phyloP scores from a whole-genome alignment of 2,888 invertebrate genomes.

The Reticulitermes lucifugus region DNA sequence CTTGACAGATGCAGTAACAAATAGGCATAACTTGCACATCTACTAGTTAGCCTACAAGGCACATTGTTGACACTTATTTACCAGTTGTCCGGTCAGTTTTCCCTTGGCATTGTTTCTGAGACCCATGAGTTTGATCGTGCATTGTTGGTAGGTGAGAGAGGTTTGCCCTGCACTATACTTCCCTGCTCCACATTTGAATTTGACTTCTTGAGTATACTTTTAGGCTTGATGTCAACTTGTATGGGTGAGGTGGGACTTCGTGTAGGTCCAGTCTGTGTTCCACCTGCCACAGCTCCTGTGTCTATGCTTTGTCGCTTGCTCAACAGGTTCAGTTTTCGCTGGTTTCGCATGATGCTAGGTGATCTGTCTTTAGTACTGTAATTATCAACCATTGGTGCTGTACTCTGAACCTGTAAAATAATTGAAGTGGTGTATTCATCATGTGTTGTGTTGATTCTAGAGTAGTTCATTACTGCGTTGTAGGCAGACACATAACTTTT shows the following conservation, averaged over 20 bases:
- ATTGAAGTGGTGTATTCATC: too few species aligned
- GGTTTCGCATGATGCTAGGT: conserved; percentile 51
- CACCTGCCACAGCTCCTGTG: conserved; percentile 43
- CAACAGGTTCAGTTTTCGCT: conserved; percentile 53
- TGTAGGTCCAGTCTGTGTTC: conserved; percentile 40
- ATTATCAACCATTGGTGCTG: conserved; percentile 53
- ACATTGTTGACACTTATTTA: background rate
- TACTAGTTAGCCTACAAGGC: conserved; percentile 38
- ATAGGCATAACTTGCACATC: conserved; percentile 21
- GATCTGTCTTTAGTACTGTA: conserved; percentile 54
- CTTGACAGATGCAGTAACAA: background rate
- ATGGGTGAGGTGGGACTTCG: conserved; percentile 53
- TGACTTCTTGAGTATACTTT: conserved; percentile 58
- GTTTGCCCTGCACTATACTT: conserved; percentile 44
- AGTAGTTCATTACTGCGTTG: too few species aligned
- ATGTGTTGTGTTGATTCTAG: too few species aligned
- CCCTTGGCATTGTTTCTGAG: conserved; percentile 45
- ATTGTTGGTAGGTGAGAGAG: conserved; percentile 52
- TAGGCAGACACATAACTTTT: too few species aligned
- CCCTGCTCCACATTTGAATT: conserved; percentile 57
- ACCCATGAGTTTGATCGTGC: conserved; percentile 54
- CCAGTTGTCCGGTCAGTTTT: background rate
- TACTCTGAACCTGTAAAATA: conserved; percentile 52
- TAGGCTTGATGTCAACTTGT: conserved; percentile 56
- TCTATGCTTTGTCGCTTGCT: conserved; percentile 53